phyloP scores from a whole-genome alignment of 1,140 invertebrate genomes.

The Lepidotrigona ventralis region DNA sequence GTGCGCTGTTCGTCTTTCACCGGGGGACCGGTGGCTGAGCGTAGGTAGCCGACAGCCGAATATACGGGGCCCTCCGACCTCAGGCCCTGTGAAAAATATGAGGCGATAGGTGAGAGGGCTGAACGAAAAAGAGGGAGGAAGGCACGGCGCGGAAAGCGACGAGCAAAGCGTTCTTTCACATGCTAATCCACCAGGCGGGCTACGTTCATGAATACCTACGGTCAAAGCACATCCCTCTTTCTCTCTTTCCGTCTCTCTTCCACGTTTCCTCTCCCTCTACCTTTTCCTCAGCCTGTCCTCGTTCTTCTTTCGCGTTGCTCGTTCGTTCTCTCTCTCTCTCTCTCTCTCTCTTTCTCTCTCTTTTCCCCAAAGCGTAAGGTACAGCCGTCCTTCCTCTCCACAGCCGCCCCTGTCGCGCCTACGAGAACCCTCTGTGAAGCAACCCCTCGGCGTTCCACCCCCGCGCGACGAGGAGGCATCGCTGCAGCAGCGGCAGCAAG shows the following conservation, averaged over 20 bases:
- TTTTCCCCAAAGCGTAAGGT: conserved; percentile 11
- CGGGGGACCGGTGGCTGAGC: conserved; percentile 15
- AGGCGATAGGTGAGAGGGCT: conserved; percentile 48
- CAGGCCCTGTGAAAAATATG: conserved; percentile 61
- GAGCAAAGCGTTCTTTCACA: conserved; percentile 77
- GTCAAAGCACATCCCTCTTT: conserved; percentile 71
- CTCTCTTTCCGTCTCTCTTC: conserved; percentile 51
- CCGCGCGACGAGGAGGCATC: conserved; percentile 52
- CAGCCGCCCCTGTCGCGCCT: conserved; percentile 37
- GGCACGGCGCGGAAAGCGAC: conserved; percentile 62
- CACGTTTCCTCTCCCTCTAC: conserved; percentile 11
- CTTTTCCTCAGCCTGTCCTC: neutral
- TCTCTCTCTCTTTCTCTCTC: neutral
- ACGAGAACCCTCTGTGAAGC: conserved; percentile 52
- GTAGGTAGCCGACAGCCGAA: conserved; percentile 36
- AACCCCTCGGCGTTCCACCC: conserved; percentile 1
- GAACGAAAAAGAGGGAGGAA: conserved; percentile 46
- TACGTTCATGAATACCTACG: conserved; percentile 77
- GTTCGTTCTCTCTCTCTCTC: neutral
- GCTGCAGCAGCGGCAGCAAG: conserved; percentile 61
- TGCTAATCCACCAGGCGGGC: conserved; percentile 75
- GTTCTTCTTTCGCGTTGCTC: conserved; percentile 3
- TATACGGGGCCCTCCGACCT: conserved; percentile 46
- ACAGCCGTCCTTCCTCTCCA: conserved; percentile 31
- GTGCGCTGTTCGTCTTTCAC: conserved; percentile 12